Evolutionary conservation across 2,888 invertebrate species (phyloP).

Genomic region (Tupiocoris notatus): DNA sequence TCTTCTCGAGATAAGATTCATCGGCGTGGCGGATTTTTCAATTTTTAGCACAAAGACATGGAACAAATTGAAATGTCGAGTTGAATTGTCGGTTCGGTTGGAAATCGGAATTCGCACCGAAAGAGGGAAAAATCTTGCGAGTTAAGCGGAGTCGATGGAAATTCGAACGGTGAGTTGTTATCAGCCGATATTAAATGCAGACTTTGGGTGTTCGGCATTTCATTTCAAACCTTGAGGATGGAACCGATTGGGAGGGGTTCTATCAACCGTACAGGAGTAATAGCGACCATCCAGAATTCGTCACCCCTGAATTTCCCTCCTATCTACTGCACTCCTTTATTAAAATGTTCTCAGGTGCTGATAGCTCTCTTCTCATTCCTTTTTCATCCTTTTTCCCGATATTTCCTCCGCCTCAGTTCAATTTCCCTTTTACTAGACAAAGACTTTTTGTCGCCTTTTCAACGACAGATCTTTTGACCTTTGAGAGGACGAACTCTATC

Average conservation of each 20-base stretch:
- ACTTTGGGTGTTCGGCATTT: slow-evolving; percentile 18
- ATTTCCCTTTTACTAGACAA: slow-evolving; percentile 1
- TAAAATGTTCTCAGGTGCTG: slow-evolving; percentile 39
- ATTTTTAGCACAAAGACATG: neutral
- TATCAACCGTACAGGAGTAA: slow-evolving; percentile 18
- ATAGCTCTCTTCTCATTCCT: slow-evolving; percentile 6
- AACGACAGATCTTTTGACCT: neutral
- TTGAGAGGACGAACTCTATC: neutral
- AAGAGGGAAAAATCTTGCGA: neutral
- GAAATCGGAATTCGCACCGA: neutral
- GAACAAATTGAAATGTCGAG: slow-evolving; percentile 35
- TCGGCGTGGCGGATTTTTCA: neutral
- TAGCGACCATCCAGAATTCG: slow-evolving; percentile 16
- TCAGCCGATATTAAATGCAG: slow-evolving; percentile 37
- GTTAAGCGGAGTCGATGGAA: too few species aligned
- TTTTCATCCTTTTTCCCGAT: neutral
- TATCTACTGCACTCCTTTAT: slow-evolving; percentile 19
- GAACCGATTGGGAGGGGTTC: slow-evolving; percentile 4
- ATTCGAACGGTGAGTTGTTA: slow-evolving; percentile 1
- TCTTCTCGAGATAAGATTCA: too few species aligned
- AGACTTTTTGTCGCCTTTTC: slow-evolving; percentile 16
- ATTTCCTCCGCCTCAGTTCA: neutral
- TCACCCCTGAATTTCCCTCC: too few species aligned
- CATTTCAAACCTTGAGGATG: slow-evolving; percentile 15
- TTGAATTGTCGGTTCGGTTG: slow-evolving; percentile 27